Conservation (phyloP, 2,797 vertebrate species). For the Zenarchopterus dispar region DNA sequence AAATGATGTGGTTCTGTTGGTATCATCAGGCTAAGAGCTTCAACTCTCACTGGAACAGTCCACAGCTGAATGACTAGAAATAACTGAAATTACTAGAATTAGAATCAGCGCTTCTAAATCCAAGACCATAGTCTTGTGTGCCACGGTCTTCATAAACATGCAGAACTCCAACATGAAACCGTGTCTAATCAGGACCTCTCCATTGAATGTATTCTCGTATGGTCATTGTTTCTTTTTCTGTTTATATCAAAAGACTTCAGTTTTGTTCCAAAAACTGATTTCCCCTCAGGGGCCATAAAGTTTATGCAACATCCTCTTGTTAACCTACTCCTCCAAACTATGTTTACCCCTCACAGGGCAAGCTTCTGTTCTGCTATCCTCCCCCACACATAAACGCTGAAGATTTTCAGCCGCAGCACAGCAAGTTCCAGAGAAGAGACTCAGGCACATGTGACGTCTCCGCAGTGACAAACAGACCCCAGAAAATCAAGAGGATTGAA, state of each 20-base stretch:
- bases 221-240: background rate
- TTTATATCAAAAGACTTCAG: background rate
- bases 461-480: constrained; percentile 42
- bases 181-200: too few species aligned
- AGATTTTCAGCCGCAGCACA: constrained; percentile 91
- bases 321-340: background rate
- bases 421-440: constrained; percentile 56
- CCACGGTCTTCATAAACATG: too few species aligned
- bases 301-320: background rate
- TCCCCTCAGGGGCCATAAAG: background rate
- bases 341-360: constrained; percentile 84
- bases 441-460: constrained; percentile 21
- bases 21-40: too few species aligned
- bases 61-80: too few species aligned
- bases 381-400: constrained; percentile 85
- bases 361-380: constrained; percentile 93
- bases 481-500: constrained; percentile 88
- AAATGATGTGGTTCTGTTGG: too few species aligned
- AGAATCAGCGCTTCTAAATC: too few species aligned
- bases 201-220: background rate
- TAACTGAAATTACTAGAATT: too few species aligned
- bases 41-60: too few species aligned
- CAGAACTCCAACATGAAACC: too few species aligned
- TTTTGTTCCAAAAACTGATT: background rate
- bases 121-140: too few species aligned